Conservation (phyloP, 2,888 invertebrate species). For the Gisinianus flammeolus region DNA sequence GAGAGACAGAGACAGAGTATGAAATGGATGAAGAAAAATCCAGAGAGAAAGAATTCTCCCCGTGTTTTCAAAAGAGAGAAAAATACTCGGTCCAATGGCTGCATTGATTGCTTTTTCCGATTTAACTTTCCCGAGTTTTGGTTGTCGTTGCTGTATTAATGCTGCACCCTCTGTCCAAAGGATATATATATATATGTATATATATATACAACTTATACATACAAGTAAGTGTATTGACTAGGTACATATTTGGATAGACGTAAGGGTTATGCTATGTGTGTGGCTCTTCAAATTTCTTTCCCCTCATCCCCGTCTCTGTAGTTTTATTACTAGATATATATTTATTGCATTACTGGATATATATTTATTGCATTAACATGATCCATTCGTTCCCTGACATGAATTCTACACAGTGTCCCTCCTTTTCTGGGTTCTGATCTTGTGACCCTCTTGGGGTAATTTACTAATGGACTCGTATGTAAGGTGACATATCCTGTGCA, state of each 20-base stretch:
- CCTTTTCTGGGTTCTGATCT: neutral
- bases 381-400: constrained; percentile 2
- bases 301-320: neutral
- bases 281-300: neutral
- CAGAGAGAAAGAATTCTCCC: constrained; percentile 2
- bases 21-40: neutral
- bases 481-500: neutral
- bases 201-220: too few relatives aligned
- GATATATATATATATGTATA: too few relatives aligned
- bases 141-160: neutral
- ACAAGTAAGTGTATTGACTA: too few relatives aligned
- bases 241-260: too few relatives aligned
- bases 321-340: neutral
- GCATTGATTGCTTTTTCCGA: constrained; percentile 50
- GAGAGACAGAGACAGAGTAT: neutral
- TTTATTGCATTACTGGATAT: constrained; percentile 2
- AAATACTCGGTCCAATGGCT: constrained; percentile 40
- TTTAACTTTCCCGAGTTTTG: constrained; percentile 42
- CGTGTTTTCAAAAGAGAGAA: constrained; percentile 33
- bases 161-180: neutral
- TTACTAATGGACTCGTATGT: constrained; percentile 1
- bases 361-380: constrained; percentile 19
- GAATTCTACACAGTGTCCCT: neutral
- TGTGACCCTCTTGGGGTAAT: neutral
- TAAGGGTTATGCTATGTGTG: neutral